Evolutionary conservation across 2,113 vertebrate species (phyloP).

Genomic region (Craseonycteris thonglongyai): DNA sequence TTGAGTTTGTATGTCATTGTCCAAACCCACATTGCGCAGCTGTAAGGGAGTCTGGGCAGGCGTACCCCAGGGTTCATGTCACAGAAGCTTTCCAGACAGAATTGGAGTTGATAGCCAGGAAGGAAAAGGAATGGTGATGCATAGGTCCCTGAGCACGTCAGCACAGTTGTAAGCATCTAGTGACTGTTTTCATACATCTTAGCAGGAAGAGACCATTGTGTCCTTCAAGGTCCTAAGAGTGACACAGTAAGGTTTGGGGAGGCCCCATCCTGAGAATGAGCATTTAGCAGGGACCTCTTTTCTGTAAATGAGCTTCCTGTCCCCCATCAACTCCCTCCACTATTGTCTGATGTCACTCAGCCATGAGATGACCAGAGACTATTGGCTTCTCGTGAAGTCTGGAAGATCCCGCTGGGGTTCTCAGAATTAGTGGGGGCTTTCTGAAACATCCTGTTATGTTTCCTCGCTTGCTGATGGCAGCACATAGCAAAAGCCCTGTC

Average conservation of each 20-base stretch:
- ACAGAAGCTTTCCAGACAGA: neutral
- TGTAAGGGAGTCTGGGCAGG: neutral
- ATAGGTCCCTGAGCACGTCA: neutral
- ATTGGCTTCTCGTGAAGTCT: neutral
- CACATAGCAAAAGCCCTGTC: neutral
- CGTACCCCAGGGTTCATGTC: neutral
- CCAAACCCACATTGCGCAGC: neutral
- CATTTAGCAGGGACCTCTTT: neutral
- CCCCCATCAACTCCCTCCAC: neutral
- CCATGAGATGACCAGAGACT: neutral
- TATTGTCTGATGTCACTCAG: neutral
- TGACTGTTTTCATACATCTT: neutral
- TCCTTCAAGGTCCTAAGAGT: neutral
- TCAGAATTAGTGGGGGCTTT: neutral
- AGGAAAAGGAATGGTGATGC: neutral
- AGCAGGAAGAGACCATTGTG: neutral
- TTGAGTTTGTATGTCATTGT: neutral
- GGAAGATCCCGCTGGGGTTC: neutral
- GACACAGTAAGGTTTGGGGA: neutral
- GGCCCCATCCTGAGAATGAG: neutral
- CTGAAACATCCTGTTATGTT: neutral
- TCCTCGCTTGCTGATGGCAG: neutral
- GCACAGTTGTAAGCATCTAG: neutral
- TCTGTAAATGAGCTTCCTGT: neutral
- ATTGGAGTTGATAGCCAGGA: neutral